These are phyloP conservation scores for Lucinisca nassula DNA, from an alignment of 2,888 invertebrate genomes.

Conservation along the genomic window DNA sequence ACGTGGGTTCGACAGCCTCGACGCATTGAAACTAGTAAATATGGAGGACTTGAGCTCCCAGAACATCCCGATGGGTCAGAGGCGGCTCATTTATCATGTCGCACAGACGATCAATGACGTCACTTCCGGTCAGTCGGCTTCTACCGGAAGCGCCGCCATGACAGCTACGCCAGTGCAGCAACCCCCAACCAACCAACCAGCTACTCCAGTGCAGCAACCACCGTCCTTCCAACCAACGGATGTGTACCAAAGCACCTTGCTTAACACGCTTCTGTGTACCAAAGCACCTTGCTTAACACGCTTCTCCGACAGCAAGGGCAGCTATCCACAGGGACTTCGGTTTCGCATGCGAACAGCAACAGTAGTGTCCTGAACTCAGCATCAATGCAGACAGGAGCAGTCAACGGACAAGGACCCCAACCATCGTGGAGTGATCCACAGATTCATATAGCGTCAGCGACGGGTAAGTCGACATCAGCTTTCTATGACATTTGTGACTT, in stretches of 20 bases:
- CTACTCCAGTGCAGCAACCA: neutral
- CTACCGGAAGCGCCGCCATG: neutral
- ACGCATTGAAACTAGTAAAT: slow-evolving; percentile 10
- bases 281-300: neutral
- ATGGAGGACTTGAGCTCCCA: slow-evolving; percentile 4
- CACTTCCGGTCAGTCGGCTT: too few relatives aligned
- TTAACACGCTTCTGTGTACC: neutral
- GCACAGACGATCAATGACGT: neutral
- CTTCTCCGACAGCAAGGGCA: neutral
- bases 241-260: neutral
- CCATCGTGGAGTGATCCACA: too few relatives aligned
- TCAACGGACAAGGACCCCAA: neutral
- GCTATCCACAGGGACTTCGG: neutral
- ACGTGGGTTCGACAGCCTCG: slow-evolving; percentile 3
- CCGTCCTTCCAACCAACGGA: neutral
- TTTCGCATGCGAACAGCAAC: neutral
- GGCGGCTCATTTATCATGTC: neutral
- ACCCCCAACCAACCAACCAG: too few relatives aligned
- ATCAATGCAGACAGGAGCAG: neutral
- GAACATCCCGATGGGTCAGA: slow-evolving; percentile 12
- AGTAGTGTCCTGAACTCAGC: neutral
- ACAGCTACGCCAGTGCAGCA: too few relatives aligned
- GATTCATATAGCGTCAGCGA: too few relatives aligned
- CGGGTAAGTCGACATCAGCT: too few relatives aligned
- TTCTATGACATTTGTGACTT: too few relatives aligned